Percentiles rank a stretch among this genome's conserved stretches.
Evolutionary conservation across 2,888 invertebrate genomes (phyloP).

Genomic region (Trichogramma evanescens): DNA sequence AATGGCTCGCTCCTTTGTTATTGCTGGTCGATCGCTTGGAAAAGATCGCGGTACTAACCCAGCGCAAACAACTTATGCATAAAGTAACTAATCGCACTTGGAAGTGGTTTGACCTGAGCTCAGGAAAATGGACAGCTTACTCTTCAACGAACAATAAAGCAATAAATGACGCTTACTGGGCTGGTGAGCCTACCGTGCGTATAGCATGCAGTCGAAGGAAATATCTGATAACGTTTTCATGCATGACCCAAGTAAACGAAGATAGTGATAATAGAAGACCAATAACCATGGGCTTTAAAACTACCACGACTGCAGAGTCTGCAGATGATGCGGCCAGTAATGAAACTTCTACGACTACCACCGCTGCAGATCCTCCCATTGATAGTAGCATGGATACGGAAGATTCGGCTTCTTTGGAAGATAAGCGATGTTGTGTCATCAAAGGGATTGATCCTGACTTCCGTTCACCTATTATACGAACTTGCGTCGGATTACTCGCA

Average conservation of each 20-base stretch:
- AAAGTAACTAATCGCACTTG: slow-evolving; percentile 57
- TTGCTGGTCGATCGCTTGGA: slow-evolving; percentile 71
- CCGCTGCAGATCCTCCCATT: slow-evolving; percentile 28
- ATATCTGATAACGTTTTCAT: slow-evolving; percentile 70
- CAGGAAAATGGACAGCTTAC: slow-evolving; percentile 73
- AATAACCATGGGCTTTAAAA: slow-evolving; percentile 59
- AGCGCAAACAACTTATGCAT: slow-evolving; percentile 60
- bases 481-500: slow-evolving; percentile 63
- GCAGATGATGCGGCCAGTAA: slow-evolving; percentile 13
- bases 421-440: slow-evolving; percentile 36
- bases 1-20: slow-evolving; percentile 70
- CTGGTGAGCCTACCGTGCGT: slow-evolving; percentile 61
- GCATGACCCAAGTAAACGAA: slow-evolving; percentile 78
- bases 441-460: slow-evolving; percentile 42
- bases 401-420: slow-evolving; percentile 31
- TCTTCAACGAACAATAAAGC: slow-evolving; percentile 64
- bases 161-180: slow-evolving; percentile 72
- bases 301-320: slow-evolving; percentile 7
- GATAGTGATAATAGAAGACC: slow-evolving; percentile 77
- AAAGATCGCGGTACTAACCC: slow-evolving; percentile 64
- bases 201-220: slow-evolving; percentile 67
- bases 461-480: slow-evolving; percentile 44
- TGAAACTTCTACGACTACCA: background rate
- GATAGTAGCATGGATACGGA: slow-evolving; percentile 44
- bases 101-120: slow-evolving; percentile 81